Conservation (phyloP, 2,888 invertebrate species). For the Sarcophaga caerulescens region DNA sequence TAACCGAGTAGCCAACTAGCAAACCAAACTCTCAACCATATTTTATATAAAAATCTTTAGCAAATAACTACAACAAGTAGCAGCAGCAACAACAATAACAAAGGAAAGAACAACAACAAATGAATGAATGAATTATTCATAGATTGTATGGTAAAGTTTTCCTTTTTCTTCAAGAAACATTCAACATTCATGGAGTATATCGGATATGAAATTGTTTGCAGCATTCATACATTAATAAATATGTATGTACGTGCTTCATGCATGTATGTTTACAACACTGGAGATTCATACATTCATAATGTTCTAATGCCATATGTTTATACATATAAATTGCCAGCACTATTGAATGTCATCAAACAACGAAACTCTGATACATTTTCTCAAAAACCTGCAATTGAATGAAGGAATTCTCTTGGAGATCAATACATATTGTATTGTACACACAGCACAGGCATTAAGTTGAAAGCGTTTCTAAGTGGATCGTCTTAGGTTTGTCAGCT, state of each 20-base stretch:
- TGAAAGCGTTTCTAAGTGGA: neutral
- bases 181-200: neutral
- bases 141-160: slow-evolving; percentile 54
- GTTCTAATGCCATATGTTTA: slow-evolving; percentile 28
- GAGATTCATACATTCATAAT: slow-evolving; percentile 33
- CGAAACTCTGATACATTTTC: slow-evolving; percentile 48
- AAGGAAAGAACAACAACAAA: slow-evolving; percentile 27
- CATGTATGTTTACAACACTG: no score
- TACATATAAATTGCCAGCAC: slow-evolving; percentile 53
- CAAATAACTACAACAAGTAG: slow-evolving; percentile 45
- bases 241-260: neutral
- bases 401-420: neutral
- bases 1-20: slow-evolving; percentile 16
- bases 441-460: neutral
- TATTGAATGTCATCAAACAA: slow-evolving; percentile 59
- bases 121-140: slow-evolving; percentile 66
- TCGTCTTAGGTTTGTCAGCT: neutral
- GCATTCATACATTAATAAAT: slow-evolving; percentile 20
- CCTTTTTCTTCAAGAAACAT: slow-evolving; percentile 29
- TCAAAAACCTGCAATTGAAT: neutral
- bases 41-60: slow-evolving; percentile 30
- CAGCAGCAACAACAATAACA: slow-evolving; percentile 41
- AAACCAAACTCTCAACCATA: neutral
- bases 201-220: neutral
- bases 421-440: neutral